Base-by-base conservation (phyloP, 2,888 invertebrate genomes). In the Ochropacha duplaris region DNA sequence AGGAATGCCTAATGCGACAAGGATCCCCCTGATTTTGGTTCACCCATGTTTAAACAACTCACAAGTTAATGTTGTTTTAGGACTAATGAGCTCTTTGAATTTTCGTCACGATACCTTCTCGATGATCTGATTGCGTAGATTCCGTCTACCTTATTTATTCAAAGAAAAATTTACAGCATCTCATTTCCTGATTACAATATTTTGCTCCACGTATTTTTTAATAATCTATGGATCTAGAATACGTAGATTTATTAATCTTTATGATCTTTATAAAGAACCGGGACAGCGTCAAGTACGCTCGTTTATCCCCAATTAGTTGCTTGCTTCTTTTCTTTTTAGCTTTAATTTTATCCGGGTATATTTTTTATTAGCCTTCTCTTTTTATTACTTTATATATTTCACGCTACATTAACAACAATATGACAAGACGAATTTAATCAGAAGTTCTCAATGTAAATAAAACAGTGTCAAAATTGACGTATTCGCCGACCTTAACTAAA, bases 61-160 rank as follows among this genome's bases (percentile, higher is more conserved):
- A 71, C 72, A 77, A 83, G 81, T 83, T 83, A 71, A 75, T 84
- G 83, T 90, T 90, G 81, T 85, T 86, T 88, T 88, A 88, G 87
- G 87, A 77, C 82, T 83, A 84, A 90, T 85, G 78, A 85, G 78
- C 71, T 72, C 78, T 79, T 80, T 74, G 76, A 82, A 83, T 81
- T 80, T 84, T 72, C 70, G 72, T 81, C 82, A 78, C 78, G 78
- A 69, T 71, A 70, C 34, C 31, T 31, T 52, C 31, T 26, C 24
- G 16, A 44, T 31, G 22, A 52, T 52, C 22, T 52, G 52, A 31
- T 52, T 31, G 6, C 52, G 28, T 28, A 16, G 16, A 4, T 11
- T 28, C 50, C n/a, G 14, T 34, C 52, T 52, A 9, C 16, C 50
- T 50, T 50, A 50, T 26, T 50, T 50, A 50, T 16, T 28, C 6